Conservation (phyloP, 2,797 vertebrate species). For the Acanthurus tractus region DNA sequence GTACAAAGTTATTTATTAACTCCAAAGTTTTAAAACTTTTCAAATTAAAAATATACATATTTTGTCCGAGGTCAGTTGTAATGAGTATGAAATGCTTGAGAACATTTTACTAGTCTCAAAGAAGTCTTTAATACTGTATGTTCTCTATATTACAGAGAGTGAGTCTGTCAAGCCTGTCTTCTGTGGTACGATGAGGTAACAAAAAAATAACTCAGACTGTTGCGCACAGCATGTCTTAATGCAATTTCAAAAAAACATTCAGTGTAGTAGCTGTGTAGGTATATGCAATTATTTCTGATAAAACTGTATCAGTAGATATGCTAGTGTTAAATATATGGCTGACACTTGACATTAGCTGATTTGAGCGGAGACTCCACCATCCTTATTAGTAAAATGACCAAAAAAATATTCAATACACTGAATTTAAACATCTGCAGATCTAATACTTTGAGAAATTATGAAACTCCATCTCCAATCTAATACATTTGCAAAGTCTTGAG, state of each 20-base stretch:
- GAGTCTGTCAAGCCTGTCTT: constrained; percentile 5
- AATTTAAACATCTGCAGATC: too few relatives aligned
- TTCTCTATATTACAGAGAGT: constrained; percentile 5
- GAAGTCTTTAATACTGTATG: neutral
- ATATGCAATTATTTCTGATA: constrained; percentile 11
- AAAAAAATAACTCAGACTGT: constrained; percentile 28
- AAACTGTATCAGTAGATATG: constrained; percentile 11
- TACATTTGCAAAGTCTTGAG: constrained; percentile 45
- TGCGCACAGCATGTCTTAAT: constrained; percentile 17
- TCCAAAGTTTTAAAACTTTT: neutral
- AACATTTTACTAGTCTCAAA: neutral
- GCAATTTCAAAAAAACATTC: constrained; percentile 2
- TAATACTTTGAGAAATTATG: constrained; percentile 12
- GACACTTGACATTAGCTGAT: neutral
- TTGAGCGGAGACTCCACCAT: too few relatives aligned
- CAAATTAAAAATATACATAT: neutral
- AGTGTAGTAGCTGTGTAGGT: neutral
- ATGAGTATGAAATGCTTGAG: neutral
- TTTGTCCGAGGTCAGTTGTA: constrained; percentile 1
- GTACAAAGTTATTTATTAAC: neutral
- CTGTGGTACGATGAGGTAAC: constrained; percentile 19
- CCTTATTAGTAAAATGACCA: too few relatives aligned
- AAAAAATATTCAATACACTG: too few relatives aligned
- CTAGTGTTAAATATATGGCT: neutral
- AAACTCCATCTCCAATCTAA: constrained; percentile 32